Conservation (phyloP, 2,888 invertebrate genomes). For the Idaea biselata region DNA sequence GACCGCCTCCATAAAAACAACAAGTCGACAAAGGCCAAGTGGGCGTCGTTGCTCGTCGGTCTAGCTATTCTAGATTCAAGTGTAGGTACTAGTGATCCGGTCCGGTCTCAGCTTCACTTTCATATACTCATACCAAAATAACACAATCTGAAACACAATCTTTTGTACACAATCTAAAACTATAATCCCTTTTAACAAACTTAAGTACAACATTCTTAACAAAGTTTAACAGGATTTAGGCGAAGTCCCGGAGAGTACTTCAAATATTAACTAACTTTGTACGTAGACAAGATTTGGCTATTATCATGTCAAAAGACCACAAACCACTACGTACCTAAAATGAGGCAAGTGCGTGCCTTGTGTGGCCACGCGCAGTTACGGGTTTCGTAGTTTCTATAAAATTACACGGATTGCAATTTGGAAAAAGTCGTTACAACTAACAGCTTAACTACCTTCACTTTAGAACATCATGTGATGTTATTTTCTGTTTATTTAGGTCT, state of each 20-base stretch:
- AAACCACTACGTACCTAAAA: no score
- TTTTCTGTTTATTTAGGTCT: no score
- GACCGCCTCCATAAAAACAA: slow-evolving; percentile 1
- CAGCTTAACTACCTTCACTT: no score
- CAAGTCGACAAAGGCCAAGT: background rate
- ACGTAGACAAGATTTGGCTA: background rate
- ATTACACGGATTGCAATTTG: no score
- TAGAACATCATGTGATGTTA: no score
- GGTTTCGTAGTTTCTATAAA: no score
- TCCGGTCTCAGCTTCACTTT: slow-evolving; percentile 7
- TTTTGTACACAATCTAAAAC: background rate
- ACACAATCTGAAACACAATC: background rate
- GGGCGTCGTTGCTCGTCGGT: background rate
- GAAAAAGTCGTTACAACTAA: no score
- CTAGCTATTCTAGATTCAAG: background rate
- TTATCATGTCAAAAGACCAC: background rate
- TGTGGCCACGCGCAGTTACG: no score
- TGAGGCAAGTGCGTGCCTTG: no score
- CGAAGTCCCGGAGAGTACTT: background rate
- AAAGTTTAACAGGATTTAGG: background rate
- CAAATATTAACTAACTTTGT: background rate
- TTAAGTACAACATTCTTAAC: background rate
- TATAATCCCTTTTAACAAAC: slow-evolving; percentile 1
- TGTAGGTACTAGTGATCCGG: slow-evolving; percentile 7
- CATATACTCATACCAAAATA: background rate